Evolutionary conservation across 2,113 vertebrate species (phyloP).

Genomic region (Saccopteryx leptura): DNA sequence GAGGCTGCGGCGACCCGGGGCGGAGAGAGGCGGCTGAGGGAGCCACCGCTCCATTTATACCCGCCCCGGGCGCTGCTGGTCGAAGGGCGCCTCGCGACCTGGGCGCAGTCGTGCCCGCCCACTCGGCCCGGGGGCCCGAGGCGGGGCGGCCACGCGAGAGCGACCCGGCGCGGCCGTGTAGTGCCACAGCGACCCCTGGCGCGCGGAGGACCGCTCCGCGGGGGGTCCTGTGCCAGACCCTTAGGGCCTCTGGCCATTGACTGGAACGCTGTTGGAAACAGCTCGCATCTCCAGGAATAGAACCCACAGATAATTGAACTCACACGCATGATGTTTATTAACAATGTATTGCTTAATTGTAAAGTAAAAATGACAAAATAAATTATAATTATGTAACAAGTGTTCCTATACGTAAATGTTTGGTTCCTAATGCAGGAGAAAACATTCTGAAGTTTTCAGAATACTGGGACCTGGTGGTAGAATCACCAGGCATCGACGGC

Average conservation of each 20-base stretch:
- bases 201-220: slow-evolving; percentile 71
- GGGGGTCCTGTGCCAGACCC: not conserved
- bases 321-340: not conserved
- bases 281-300: not conserved
- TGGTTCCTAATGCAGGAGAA: not conserved
- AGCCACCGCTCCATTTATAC: slow-evolving; percentile 85
- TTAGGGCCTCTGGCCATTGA: not conserved
- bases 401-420: not conserved
- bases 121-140: slow-evolving; percentile 82
- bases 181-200: slow-evolving; percentile 78
- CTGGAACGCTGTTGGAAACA: accelerated
- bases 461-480: not conserved
- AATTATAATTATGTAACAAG: not conserved
- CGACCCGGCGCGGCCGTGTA: slow-evolving; percentile 20
- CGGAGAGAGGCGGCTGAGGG: slow-evolving; percentile 69
- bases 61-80: slow-evolving; percentile 86
- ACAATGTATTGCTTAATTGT: not conserved
- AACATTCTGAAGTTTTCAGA: not conserved
- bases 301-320: not conserved
- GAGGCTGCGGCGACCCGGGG: slow-evolving; percentile 67
- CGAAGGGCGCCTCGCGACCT: slow-evolving; percentile 85
- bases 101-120: slow-evolving; percentile 85
- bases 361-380: not conserved
- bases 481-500: not conserved
- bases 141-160: slow-evolving; percentile 80